These are phyloP conservation scores for Pheosia gnoma DNA, from an alignment of 2,888 invertebrate species.

Conservation along the genomic window DNA sequence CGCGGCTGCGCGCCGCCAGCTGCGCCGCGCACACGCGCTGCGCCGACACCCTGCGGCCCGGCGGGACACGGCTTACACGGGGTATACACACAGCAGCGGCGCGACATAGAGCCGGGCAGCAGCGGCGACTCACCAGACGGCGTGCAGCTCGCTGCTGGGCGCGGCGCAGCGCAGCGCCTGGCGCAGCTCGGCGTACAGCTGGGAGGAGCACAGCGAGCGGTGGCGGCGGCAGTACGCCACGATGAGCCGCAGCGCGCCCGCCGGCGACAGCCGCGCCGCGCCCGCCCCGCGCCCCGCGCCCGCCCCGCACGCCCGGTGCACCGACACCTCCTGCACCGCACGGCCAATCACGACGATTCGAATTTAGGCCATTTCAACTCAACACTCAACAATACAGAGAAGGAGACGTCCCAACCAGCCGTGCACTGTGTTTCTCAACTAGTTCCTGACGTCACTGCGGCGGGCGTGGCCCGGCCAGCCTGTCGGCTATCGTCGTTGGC, in stretches of 20 bases:
- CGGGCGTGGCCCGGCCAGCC: too few relatives aligned
- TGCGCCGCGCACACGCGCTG: conserved; percentile 24
- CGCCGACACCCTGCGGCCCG: conserved; percentile 20
- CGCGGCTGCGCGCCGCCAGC: conserved; percentile 20
- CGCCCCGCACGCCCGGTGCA: neutral
- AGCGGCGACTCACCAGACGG: conserved; percentile 16
- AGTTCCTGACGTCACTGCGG: too few relatives aligned
- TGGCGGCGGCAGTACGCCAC: conserved; percentile 12
- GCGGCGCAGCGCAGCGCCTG: conserved; percentile 12
- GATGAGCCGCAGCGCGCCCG: conserved; percentile 19
- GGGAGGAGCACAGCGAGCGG: conserved; percentile 13
- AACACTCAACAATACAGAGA: too few relatives aligned
- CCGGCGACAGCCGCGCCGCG: conserved; percentile 2
- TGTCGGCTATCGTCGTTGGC: too few relatives aligned
- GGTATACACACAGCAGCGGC: neutral
- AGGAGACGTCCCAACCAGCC: too few relatives aligned
- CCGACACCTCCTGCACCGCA: neutral
- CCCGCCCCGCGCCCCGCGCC: conserved; percentile 6
- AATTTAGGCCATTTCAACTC: too few relatives aligned
- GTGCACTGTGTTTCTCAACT: too few relatives aligned
- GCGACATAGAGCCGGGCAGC: neutral
- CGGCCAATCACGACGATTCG: too few relatives aligned
- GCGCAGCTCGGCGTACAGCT: conserved; percentile 18
- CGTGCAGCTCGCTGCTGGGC: conserved; percentile 18
- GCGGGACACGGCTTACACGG: neutral